Evolutionary conservation across 2,113 vertebrate genomes (phyloP).

Genomic region (Hyperopisus bebe): DNA sequence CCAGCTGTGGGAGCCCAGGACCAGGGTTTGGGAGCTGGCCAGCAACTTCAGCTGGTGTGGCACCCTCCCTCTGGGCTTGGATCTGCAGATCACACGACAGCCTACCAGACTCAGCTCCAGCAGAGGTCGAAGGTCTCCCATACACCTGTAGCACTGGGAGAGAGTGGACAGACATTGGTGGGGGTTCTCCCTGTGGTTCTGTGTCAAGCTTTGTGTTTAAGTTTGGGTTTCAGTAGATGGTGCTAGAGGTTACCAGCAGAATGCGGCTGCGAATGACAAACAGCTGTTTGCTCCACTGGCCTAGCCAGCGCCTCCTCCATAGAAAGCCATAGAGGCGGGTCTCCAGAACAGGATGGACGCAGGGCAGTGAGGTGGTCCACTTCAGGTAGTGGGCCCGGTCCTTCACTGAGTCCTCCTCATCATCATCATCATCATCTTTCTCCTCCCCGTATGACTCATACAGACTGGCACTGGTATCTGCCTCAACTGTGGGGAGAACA

Average conservation of each 20-base stretch:
- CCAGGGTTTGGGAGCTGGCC: constrained; percentile 37
- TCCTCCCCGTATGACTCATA: constrained; percentile 63
- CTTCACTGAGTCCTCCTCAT: constrained; percentile 51
- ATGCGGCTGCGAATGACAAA: constrained; percentile 59
- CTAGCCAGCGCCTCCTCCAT: constrained; percentile 74
- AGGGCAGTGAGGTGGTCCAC: constrained; percentile 45
- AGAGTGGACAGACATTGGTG: neutral
- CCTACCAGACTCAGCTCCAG: constrained; percentile 63
- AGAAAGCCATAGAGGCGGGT: constrained; percentile 70
- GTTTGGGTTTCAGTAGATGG: neutral
- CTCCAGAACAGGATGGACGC: constrained; percentile 49
- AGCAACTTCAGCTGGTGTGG: constrained; percentile 66
- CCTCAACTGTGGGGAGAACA: constrained; percentile 43
- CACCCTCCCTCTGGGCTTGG: constrained; percentile 59
- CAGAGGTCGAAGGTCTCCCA: constrained; percentile 65
- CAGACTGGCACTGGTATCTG: constrained; percentile 66
- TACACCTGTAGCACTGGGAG: constrained; percentile 65
- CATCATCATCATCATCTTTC: constrained; percentile 44
- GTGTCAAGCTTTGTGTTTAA: neutral
- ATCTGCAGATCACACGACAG: constrained; percentile 60
- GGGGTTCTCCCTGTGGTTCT: neutral
- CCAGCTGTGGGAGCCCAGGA: constrained; percentile 69
- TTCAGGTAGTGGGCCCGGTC: constrained; percentile 66
- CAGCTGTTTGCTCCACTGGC: constrained; percentile 73
- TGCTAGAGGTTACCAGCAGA: constrained; percentile 54